These are phyloP conservation scores for Junonia oenone DNA, from an alignment of 2,888 invertebrate species.

Conservation along the genomic window DNA sequence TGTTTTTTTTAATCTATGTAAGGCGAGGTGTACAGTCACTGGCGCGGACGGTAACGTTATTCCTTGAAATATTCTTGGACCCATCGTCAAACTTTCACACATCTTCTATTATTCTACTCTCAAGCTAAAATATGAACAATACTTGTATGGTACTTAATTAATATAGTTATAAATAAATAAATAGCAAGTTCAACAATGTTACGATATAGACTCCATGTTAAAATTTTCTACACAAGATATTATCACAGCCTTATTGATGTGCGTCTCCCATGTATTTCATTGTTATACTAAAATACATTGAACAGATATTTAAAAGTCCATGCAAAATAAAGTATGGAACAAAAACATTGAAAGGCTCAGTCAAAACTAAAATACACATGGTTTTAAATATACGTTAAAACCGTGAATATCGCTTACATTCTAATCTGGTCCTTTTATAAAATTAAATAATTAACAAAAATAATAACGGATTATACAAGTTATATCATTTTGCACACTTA, in stretches of 20 bases:
- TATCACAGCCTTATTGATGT: conserved; percentile 77
- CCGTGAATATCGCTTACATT: background rate
- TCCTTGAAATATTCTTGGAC: conserved; percentile 39
- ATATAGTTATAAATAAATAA: conserved; percentile 28
- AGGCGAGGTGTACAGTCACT: conserved; percentile 43
- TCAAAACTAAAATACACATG: conserved; percentile 1
- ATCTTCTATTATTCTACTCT: conserved; percentile 44
- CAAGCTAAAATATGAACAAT: conserved; percentile 62
- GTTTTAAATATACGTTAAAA: background rate
- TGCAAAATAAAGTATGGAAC: conserved; percentile 20
- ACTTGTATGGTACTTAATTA: conserved; percentile 65
- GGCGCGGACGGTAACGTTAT: conserved; percentile 63
- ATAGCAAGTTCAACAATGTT: conserved; percentile 41
- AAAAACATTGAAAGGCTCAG: background rate
- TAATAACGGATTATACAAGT: conserved; percentile 1
- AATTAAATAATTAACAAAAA: background rate
- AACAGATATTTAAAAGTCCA: conserved; percentile 34
- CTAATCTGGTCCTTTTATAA: background rate
- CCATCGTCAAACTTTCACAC: conserved; percentile 47
- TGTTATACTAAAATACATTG: conserved; percentile 36
- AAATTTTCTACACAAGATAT: conserved; percentile 44
- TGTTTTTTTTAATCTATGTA: background rate
- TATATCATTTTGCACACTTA: conserved; percentile 25
- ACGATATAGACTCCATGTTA: conserved; percentile 50
- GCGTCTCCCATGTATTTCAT: conserved; percentile 44